Conservation (phyloP, 2,888 invertebrate genomes). For the Ceraclea dissimilis region DNA sequence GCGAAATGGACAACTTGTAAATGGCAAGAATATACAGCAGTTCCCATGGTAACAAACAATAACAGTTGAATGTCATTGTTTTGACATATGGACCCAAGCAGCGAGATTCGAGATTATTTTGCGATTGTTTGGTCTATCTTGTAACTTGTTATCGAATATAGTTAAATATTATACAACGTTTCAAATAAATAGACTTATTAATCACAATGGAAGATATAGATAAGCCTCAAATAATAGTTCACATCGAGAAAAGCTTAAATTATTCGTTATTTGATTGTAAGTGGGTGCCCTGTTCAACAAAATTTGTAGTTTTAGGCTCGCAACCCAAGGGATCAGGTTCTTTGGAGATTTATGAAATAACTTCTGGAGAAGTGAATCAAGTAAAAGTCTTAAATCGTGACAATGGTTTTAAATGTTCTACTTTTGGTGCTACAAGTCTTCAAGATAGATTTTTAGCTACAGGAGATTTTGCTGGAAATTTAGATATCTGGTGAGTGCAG, state of each 20-base stretch:
- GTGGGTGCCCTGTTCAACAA: slow-evolving; percentile 93
- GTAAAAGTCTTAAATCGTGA: slow-evolving; percentile 69
- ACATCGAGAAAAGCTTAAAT: slow-evolving; percentile 72
- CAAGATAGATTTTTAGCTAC: slow-evolving; percentile 78
- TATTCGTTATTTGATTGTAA: slow-evolving; percentile 88
- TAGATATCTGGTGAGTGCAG: slow-evolving; percentile 68
- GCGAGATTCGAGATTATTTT: too few species aligned
- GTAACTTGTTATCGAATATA: too few species aligned
- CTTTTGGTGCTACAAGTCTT: slow-evolving; percentile 82
- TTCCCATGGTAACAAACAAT: too few species aligned
- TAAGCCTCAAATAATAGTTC: slow-evolving; percentile 86
- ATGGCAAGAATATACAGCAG: too few species aligned
- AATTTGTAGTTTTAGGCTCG: slow-evolving; percentile 82
- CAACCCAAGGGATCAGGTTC: slow-evolving; percentile 80
- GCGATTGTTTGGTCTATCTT: too few species aligned
- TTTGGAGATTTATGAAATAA: slow-evolving; percentile 72
- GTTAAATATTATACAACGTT: too few species aligned
- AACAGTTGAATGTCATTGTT: too few species aligned
- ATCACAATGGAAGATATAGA: slow-evolving; percentile 48
- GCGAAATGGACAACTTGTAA: too few species aligned
- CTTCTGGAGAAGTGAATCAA: slow-evolving; percentile 57
- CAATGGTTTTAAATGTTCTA: slow-evolving; percentile 86
- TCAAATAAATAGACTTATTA: too few species aligned
- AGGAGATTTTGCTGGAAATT: slow-evolving; percentile 80
- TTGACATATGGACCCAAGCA: too few species aligned